Evolutionary conservation across 2,113 vertebrate species (phyloP).

Genomic region (Polyodon spathula): DNA sequence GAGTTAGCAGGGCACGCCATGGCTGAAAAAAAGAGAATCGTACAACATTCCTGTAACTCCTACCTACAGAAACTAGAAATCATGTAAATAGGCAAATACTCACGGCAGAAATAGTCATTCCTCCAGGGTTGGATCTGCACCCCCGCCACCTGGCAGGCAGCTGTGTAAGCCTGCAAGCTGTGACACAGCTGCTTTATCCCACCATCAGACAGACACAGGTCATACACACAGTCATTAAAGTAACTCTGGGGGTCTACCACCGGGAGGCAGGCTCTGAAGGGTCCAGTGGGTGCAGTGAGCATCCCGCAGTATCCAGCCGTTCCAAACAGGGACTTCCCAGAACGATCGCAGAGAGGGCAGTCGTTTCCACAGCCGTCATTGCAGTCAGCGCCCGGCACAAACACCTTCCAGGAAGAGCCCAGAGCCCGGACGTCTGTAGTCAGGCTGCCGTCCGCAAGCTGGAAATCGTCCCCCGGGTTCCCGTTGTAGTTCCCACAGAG

Average conservation of each 20-base stretch:
- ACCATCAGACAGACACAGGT: conserved; percentile 26
- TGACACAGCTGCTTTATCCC: conserved; percentile 22
- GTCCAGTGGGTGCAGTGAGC: conserved; percentile 20
- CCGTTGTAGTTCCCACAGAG: conserved; percentile 59
- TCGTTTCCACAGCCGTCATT: conserved; percentile 16
- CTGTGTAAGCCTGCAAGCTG: conserved; percentile 26
- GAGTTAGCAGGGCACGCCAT: conserved; percentile 25
- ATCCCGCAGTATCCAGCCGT: conserved; percentile 27
- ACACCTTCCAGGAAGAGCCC: conserved; percentile 37
- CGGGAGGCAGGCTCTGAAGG: conserved; percentile 28
- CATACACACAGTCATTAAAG: conserved; percentile 32
- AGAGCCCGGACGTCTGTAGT: conserved; percentile 19
- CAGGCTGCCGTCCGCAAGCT: conserved; percentile 18
- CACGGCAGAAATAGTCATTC: conserved; percentile 24
- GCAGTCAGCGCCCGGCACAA: fast-evolving
- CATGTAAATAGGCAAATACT: conserved; percentile 17
- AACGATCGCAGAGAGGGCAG: conserved; percentile 22
- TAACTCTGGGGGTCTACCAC: conserved; percentile 25
- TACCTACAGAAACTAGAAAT: conserved; percentile 12
- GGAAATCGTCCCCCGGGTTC: conserved; percentile 39
- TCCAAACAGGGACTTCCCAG: conserved; percentile 12
- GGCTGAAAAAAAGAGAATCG: conserved; percentile 12
- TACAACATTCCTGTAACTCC: conserved; percentile 6
- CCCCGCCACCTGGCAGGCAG: conserved; percentile 28
- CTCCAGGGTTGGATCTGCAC: conserved; percentile 29